Base-by-base conservation (phyloP, 2,797 vertebrate genomes). In the Myoxocephalus aenaeus region DNA sequence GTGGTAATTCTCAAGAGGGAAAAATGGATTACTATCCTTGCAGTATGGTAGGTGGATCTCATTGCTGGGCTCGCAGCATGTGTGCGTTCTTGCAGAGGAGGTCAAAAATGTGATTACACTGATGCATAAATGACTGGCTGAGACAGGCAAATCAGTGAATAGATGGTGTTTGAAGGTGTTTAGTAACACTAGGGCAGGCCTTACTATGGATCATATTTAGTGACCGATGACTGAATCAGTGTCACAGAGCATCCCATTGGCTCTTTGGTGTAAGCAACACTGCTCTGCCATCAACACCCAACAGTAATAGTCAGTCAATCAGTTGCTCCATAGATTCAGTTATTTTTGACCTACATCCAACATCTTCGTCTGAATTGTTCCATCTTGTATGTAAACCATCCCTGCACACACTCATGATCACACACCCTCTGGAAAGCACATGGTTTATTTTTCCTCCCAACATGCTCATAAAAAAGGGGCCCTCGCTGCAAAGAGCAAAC, bases 41-140 rank as follows among this genome's bases (percentile, higher is more conserved):
- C 50, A 53, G 61, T 79, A 42, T 51, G 74, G 20, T 65, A 72
- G 81, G 66, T 80, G 64, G 51, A 62, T 81, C 51, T 84, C 61
- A 72, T 65, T 17, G 54, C 51, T 29, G 46, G n/a, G 65, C 73
- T 46, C 42, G 25, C 66, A 65, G 68, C 34, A 20, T 68, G 66
- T 82, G 72, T 36, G 75, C 25, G 32, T 69, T 80, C 75, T 83
- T 82, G 64, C 73, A 74, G 51, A 78, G 66, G 58, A 86, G 84
- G 85, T 87, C 85, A 88, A 84, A 87, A 48, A 82, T 77, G 77
- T 74, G 69, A 86, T 85, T 83, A 68, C 51, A 79, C 20, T 59
- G 40, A 82, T 73, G 64, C 63, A 66, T 73, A 68, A 84, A 81
- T 70, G 56, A 53, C 66, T 38, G 25, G 36, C 72, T 54, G 48